These are phyloP conservation scores for Novumbra hubbsi DNA, from an alignment of 2,797 vertebrate genomes.

Conservation along the genomic window DNA sequence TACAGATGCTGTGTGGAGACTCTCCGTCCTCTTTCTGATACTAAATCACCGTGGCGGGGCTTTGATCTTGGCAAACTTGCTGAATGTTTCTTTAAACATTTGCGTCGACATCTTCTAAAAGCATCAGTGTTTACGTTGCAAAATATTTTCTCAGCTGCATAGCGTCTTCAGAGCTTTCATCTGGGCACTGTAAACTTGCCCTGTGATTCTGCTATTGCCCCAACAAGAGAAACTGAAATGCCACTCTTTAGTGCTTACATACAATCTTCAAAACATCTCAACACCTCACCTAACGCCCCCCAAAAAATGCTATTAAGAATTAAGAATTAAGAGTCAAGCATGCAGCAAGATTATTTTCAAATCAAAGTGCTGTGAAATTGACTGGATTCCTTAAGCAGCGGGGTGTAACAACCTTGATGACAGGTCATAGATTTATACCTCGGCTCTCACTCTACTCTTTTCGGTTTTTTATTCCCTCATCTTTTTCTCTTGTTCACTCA, in stretches of 20 bases:
- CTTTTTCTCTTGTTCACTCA: conserved; percentile 53
- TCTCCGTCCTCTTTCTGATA: conserved; percentile 7
- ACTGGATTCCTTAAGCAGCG: conserved; percentile 17
- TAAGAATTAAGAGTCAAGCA: background rate
- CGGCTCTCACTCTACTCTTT: background rate
- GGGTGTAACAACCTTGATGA: conserved; percentile 24
- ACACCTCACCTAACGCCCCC: background rate
- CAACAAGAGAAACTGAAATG: background rate
- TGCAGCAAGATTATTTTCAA: background rate
- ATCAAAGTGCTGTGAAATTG: background rate
- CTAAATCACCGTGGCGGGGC: conserved; percentile 35
- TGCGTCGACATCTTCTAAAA: conserved; percentile 24
- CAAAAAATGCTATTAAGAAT: background rate
- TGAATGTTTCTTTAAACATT: conserved; percentile 4
- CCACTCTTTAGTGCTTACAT: background rate
- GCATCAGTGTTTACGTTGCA: conserved; percentile 15
- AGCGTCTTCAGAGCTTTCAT: conserved; percentile 22
- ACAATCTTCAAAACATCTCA: background rate
- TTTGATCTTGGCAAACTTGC: conserved; percentile 40
- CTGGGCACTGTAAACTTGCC: conserved; percentile 26
- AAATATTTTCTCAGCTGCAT: conserved; percentile 47
- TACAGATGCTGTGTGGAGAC: background rate
- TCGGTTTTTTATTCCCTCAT: background rate
- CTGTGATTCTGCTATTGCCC: background rate
- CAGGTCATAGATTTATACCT: conserved; percentile 13